Conservation (phyloP, 2,888 invertebrate species). For the Acronicta leporina region DNA sequence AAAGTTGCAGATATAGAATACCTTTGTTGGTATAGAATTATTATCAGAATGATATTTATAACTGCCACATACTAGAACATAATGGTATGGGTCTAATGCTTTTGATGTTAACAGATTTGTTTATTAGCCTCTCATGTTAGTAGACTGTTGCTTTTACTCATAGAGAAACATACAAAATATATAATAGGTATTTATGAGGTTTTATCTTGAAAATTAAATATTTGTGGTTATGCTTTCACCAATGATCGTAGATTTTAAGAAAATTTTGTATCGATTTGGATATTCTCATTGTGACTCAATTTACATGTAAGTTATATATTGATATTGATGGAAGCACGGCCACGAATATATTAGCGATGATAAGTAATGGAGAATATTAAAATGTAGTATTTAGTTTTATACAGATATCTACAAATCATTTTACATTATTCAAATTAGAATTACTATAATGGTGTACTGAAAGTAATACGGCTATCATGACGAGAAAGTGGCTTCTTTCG, state of each 20-base stretch:
- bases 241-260: constrained; percentile 57
- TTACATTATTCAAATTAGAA: constrained; percentile 67
- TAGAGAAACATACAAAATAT: constrained; percentile 57
- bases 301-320: constrained; percentile 58
- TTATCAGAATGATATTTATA: constrained; percentile 48
- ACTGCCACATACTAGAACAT: constrained; percentile 33
- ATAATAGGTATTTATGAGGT: constrained; percentile 68
- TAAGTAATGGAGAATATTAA: constrained; percentile 65
- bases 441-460: constrained; percentile 47
- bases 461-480: constrained; percentile 28
- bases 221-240: constrained; percentile 69
- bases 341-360: constrained; percentile 57
- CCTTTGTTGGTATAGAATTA: constrained; percentile 34
- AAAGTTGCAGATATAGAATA: constrained; percentile 37
- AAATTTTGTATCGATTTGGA: constrained; percentile 59
- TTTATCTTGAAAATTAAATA: constrained; percentile 61
- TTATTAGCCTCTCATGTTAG: constrained; percentile 66
- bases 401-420: constrained; percentile 67
- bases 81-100: constrained; percentile 62
- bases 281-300: constrained; percentile 61
- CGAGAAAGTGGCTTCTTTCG: constrained; percentile 45
- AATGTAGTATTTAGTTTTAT: constrained; percentile 76
- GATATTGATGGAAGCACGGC: constrained; percentile 70
- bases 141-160: constrained; percentile 71
- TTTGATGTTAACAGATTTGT: constrained; percentile 74